A percentile compares a stretch with the other conserved stretches of the same genome.
Conservation (phyloP, 2,888 invertebrate species). For the Mantis religiosa region DNA sequence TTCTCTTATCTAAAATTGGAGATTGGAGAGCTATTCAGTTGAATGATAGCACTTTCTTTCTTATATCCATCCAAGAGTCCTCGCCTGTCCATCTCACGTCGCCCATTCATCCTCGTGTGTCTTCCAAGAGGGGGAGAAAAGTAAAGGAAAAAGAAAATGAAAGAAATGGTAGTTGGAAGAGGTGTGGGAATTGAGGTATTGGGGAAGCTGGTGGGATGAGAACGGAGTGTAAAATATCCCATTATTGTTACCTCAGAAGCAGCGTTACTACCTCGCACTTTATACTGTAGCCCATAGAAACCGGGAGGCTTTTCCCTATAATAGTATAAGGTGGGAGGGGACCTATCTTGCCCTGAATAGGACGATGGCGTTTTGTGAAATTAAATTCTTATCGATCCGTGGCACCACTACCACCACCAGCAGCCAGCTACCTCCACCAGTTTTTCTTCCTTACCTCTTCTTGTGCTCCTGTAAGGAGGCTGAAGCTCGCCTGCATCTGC, state of each 20-base stretch:
- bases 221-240: conserved; percentile 18
- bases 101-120: background rate
- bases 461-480: background rate
- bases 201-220: background rate
- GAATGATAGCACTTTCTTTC: background rate
- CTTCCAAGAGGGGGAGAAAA: background rate
- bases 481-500: background rate
- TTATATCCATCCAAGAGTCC: background rate
- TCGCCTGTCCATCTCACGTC: background rate
- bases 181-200: background rate
- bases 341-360: conserved; percentile 26
- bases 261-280: conserved; percentile 2
- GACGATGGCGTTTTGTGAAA: conserved; percentile 32
- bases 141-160: background rate
- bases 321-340: conserved; percentile 16
- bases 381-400: conserved; percentile 33
- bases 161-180: background rate
- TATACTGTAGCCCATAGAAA: conserved; percentile 10
- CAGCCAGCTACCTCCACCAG: background rate
- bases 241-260: conserved; percentile 15
- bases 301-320: conserved; percentile 5
- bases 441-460: background rate
- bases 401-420: background rate
- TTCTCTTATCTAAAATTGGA: background rate
- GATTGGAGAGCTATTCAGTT: background rate